phyloP scores from a whole-genome alignment of 2,113 vertebrate genomes.

The Rhinogobius similis region DNA sequence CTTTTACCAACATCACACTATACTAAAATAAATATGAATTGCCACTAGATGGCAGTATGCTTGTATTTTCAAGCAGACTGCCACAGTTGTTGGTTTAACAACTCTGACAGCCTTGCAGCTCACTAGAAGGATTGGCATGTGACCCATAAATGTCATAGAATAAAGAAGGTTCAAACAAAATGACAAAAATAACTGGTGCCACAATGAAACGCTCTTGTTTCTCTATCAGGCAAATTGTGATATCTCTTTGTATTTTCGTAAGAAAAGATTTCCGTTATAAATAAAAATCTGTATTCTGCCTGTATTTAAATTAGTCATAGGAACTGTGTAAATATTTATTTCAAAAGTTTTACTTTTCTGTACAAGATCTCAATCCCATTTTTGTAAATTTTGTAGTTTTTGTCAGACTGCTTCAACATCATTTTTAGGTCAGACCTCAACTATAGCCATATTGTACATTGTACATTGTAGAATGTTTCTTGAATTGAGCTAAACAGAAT shows the following conservation, averaged over 20 bases:
- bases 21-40: not conserved
- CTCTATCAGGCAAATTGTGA: not conserved
- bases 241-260: not conserved
- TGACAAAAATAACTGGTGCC: not conserved
- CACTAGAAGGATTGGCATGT: not conserved
- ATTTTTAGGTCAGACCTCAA: not conserved
- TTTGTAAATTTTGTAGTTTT: not conserved
- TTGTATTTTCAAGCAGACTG: not conserved
- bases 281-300: not conserved
- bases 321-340: not conserved
- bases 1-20: too few species aligned
- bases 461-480: not conserved
- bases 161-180: too few species aligned
- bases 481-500: not conserved
- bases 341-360: not conserved
- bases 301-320: not conserved
- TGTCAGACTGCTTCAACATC: not conserved
- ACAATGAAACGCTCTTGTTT: not conserved
- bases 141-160: too few species aligned
- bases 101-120: not conserved
- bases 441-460: conserved; percentile 1
- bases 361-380: not conserved
- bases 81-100: not conserved
- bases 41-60: not conserved
- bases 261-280: not conserved